phyloP scores from a whole-genome alignment of 2,797 vertebrate species.

The Paguma larvata region DNA sequence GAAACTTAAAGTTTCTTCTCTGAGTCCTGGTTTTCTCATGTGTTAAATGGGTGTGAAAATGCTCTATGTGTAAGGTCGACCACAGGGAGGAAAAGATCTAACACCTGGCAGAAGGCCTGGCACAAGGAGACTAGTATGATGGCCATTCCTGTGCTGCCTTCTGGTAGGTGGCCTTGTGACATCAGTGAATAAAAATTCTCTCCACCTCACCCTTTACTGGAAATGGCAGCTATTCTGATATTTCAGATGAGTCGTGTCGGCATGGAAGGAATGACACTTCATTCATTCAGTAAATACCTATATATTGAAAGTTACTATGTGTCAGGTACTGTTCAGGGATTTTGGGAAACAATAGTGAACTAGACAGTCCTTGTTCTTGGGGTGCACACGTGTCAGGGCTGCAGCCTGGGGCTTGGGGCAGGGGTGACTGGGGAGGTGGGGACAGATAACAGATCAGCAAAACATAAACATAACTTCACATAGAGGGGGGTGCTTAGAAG shows the following conservation, averaged over 20 bases:
- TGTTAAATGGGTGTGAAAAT: background rate
- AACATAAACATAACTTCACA: background rate
- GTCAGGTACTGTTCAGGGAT: background rate
- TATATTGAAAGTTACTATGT: background rate
- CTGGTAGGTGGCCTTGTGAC: background rate
- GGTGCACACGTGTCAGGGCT: background rate
- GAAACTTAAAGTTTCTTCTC: background rate
- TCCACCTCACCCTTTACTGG: background rate
- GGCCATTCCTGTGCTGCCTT: background rate
- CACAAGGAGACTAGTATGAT: background rate
- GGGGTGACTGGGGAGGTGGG: background rate
- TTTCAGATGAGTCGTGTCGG: background rate
- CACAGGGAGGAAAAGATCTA: background rate
- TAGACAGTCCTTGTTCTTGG: background rate
- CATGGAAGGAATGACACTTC: background rate
- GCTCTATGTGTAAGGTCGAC: background rate
- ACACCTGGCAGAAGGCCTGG: background rate
- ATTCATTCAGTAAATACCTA: background rate
- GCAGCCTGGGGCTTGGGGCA: background rate
- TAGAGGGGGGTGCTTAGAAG: background rate
- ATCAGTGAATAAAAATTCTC: background rate
- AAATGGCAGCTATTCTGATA: background rate
- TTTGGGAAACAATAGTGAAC: background rate
- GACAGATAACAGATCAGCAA: background rate
- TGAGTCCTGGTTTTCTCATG: background rate